Evolutionary conservation across 2,888 invertebrate species (phyloP).

Genomic region (Lasioglossum zephyrum): DNA sequence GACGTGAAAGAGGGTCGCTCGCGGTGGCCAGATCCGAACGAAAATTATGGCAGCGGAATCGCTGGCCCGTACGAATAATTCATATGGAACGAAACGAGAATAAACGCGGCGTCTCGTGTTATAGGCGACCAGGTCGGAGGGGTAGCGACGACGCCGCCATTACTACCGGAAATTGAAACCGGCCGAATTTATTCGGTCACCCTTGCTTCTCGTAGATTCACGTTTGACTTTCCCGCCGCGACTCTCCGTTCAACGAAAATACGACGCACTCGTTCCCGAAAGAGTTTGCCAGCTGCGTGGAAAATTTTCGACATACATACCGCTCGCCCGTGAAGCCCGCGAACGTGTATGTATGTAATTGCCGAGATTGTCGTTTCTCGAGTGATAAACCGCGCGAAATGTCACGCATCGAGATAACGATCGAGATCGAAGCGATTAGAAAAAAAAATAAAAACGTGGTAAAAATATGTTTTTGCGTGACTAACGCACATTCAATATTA

Average conservation of each 20-base stretch:
- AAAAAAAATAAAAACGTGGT: no score
- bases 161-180: conserved; percentile 74
- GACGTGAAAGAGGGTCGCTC: neutral
- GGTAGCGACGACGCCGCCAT: conserved; percentile 45
- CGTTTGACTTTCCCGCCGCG: conserved; percentile 46
- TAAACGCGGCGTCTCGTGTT: conserved; percentile 53
- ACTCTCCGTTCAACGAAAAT: conserved; percentile 24
- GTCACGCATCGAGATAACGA: neutral
- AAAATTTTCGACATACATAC: conserved; percentile 40
- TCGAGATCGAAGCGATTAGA: neutral
- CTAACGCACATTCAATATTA: neutral
- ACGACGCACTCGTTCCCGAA: conserved; percentile 20
- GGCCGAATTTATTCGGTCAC: conserved; percentile 68
- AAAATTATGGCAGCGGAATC: conserved; percentile 57
- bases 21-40: conserved; percentile 14
- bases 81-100: conserved; percentile 68
- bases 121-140: neutral
- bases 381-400: conserved; percentile 32
- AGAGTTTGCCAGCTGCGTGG: conserved; percentile 14
- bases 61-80: conserved; percentile 65
- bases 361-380: conserved; percentile 13
- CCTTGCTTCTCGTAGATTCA: conserved; percentile 29
- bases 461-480: neutral
- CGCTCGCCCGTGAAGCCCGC: conserved; percentile 2
- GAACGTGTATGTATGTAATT: neutral